These are phyloP conservation scores for Cecropterus lyciades DNA, from an alignment of 1,140 invertebrate genomes.

Conservation along the genomic window DNA sequence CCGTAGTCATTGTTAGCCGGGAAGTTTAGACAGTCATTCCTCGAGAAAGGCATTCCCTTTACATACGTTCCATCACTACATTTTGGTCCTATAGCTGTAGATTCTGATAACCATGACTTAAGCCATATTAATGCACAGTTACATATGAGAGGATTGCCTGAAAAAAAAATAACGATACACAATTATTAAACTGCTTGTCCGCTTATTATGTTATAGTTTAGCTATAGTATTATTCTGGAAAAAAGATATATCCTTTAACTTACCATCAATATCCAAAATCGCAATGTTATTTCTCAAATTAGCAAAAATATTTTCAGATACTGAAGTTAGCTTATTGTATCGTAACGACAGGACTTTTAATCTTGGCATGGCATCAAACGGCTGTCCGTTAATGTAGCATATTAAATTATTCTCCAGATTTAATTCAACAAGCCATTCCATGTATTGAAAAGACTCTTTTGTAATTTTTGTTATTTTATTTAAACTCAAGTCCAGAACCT, in stretches of 20 bases:
- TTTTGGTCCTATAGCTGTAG: slow-evolving; percentile 88
- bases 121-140: slow-evolving; percentile 92
- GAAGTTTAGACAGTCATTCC: slow-evolving; percentile 86
- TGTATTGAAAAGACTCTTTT: slow-evolving; percentile 86
- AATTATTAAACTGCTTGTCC: background rate
- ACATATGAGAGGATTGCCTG: slow-evolving; percentile 93
- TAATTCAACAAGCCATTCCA: slow-evolving; percentile 94
- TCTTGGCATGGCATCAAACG: slow-evolving; percentile 92
- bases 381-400: slow-evolving; percentile 88
- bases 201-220: no score
- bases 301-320: slow-evolving; percentile 90
- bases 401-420: slow-evolving; percentile 92
- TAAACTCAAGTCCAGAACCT: slow-evolving; percentile 91
- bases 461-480: slow-evolving; percentile 90
- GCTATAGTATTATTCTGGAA: background rate
- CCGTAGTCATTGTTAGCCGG: slow-evolving; percentile 77
- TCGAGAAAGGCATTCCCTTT: slow-evolving; percentile 88
- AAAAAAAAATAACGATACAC: slow-evolving; percentile 47
- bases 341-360: slow-evolving; percentile 91
- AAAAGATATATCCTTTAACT: slow-evolving; percentile 44
- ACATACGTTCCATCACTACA: slow-evolving; percentile 91
- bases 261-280: slow-evolving; percentile 93
- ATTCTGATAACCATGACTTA: slow-evolving; percentile 91
- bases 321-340: slow-evolving; percentile 90
- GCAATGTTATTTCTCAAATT: slow-evolving; percentile 92